Evolutionary conservation across 2,113 vertebrate species (phyloP).

Genomic region (Anoplopoma fimbria): DNA sequence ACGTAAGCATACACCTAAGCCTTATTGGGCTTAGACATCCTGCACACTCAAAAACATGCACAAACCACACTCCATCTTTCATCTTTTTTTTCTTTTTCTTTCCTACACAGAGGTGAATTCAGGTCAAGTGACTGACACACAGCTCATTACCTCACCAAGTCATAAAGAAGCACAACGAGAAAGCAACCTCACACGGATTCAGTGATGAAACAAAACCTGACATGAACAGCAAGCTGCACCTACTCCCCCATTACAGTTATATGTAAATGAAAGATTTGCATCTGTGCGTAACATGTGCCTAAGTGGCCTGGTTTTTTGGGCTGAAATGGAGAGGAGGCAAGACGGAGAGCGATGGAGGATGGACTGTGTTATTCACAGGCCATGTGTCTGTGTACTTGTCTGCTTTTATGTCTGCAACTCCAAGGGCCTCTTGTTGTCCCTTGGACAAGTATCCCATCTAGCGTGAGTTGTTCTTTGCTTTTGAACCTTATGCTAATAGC

Average conservation of each 20-base stretch:
- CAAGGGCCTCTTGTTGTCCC: conserved; percentile 41
- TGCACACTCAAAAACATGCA: background rate
- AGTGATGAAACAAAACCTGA: conserved; percentile 29
- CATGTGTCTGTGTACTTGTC: conserved; percentile 11
- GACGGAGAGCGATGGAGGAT: too few species aligned
- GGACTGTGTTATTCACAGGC: conserved; percentile 14
- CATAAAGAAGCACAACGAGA: background rate
- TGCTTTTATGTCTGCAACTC: conserved; percentile 25
- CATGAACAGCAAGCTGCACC: conserved; percentile 1
- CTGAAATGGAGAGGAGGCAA: conserved; percentile 7
- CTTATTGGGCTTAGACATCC: background rate
- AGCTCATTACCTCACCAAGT: conserved; percentile 1
- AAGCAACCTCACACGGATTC: conserved; percentile 1
- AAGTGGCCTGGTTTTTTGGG: conserved; percentile 9
- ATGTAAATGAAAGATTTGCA: conserved; percentile 43
- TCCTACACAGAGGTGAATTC: too few species aligned
- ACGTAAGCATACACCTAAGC: background rate
- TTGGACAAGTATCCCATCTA: conserved; percentile 42
- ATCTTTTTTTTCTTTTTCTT: too few species aligned
- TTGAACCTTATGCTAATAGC: conserved; percentile 69
- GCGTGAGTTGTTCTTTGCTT: conserved; percentile 41
- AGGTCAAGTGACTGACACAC: background rate
- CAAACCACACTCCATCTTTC: background rate
- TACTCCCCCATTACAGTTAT: conserved; percentile 5
- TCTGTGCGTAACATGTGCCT: conserved; percentile 19